Conservation (phyloP, 2,797 vertebrate genomes). For the Rhyacichthys aspro region DNA sequence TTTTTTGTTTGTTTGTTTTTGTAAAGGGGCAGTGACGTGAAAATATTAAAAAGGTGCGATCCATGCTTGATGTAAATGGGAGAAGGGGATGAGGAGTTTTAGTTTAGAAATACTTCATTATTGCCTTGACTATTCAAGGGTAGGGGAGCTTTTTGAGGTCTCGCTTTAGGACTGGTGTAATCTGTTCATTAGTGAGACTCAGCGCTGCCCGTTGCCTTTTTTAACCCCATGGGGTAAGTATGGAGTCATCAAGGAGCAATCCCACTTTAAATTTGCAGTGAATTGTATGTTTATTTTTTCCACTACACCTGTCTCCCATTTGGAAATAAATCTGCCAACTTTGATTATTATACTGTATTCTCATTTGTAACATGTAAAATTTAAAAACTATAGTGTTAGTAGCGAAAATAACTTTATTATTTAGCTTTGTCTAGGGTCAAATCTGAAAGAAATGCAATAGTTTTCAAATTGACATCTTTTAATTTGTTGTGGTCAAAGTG, state of each 20-base stretch:
- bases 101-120: slow-evolving; percentile 45
- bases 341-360: slow-evolving; percentile 54
- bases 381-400: slow-evolving; percentile 37
- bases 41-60: slow-evolving; percentile 79
- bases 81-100: slow-evolving; percentile 34
- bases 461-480: slow-evolving; percentile 32
- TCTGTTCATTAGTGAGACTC: slow-evolving; percentile 58
- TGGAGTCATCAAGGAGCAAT: slow-evolving; percentile 43
- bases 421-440: slow-evolving; percentile 27
- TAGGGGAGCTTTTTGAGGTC: slow-evolving; percentile 32
- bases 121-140: slow-evolving; percentile 53
- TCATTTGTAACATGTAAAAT: slow-evolving; percentile 63
- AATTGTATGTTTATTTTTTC: slow-evolving; percentile 25
- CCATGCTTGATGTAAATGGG: slow-evolving; percentile 82
- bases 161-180: slow-evolving; percentile 50
- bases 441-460: slow-evolving; percentile 6
- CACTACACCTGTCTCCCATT: slow-evolving; percentile 25
- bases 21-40: slow-evolving; percentile 54
- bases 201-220: slow-evolving; percentile 66
- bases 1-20: slow-evolving; percentile 50
- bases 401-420: slow-evolving; percentile 27
- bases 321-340: slow-evolving; percentile 52
- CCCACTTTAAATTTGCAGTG: slow-evolving; percentile 40
- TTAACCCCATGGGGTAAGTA: slow-evolving; percentile 63
- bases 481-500: slow-evolving; percentile 32